phyloP scores from a whole-genome alignment of 2,797 vertebrate species.

The Hozukius guyotensis region DNA sequence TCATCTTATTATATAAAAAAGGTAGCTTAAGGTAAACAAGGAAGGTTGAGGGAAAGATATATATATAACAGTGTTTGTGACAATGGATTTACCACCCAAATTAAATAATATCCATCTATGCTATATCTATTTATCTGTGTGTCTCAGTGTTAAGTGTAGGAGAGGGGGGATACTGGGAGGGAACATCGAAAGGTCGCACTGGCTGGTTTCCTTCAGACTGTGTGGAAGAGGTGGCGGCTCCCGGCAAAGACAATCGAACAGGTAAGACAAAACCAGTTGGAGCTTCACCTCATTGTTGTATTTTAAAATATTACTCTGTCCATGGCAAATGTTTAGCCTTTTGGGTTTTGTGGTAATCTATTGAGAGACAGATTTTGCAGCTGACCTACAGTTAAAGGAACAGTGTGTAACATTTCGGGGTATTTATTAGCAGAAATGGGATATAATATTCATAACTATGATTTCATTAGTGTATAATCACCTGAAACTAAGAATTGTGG shows the following conservation, averaged over 20 bases:
- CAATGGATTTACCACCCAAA: background rate
- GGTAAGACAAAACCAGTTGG: slow-evolving; percentile 56
- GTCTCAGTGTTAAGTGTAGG: slow-evolving; percentile 90
- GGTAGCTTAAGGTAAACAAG: background rate
- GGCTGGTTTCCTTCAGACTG: slow-evolving; percentile 95
- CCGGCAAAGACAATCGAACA: slow-evolving; percentile 81
- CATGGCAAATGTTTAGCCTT: too few species aligned
- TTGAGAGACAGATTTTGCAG: too few species aligned
- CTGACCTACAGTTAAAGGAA: too few species aligned
- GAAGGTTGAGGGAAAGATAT: background rate
- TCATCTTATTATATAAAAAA: background rate
- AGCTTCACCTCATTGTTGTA: too few species aligned
- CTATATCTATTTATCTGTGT: background rate
- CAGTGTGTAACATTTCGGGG: too few species aligned
- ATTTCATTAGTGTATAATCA: too few species aligned
- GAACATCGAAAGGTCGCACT: slow-evolving; percentile 90
- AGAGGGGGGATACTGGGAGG: slow-evolving; percentile 96
- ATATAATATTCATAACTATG: too few species aligned
- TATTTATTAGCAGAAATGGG: too few species aligned
- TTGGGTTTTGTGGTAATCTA: too few species aligned
- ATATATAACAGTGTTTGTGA: background rate
- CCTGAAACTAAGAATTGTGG: background rate
- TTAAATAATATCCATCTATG: background rate
- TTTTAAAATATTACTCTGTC: too few species aligned
- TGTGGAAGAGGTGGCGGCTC: slow-evolving; percentile 89